Evolutionary conservation across 1,140 invertebrate species (phyloP), one percentile per base, ranked within the genome.

Genomic region (Drosophila jambulina): DNA sequence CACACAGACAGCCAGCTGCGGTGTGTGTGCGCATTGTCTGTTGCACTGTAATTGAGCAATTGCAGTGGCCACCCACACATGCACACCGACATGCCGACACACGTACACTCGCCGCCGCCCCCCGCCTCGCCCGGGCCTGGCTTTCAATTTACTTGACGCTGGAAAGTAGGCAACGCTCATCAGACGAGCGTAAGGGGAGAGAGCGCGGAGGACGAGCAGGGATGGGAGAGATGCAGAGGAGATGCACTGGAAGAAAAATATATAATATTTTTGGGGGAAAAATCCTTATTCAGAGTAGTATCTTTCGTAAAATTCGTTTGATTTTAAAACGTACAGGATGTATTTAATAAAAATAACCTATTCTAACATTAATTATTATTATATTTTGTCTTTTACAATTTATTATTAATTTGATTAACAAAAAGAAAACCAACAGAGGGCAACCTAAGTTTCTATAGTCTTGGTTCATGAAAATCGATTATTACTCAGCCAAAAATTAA

Each of bases 11-110:
- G 32, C 15, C 4, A 36, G 34, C 23, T 51, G 61, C 54, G 42
- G 36, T 56, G 53, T 68, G 43, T 78, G 76, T 79, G 75, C 78
- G 76, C 60, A 68, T 68, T 80, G 81, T 60, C 63, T 64, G 80
- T 80, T 84, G 78, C 76, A 68, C 84, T 87, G 84, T 90, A 87
- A 87, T 87, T 87, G 84, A 87, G 85, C 84, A 87, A 90, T 88
- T 90, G 84, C 79, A 77, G 62, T 64, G 57, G 68, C 75, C 76
- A 63, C 72, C 78, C 62, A 77, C 43, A 27, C 49, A n/a, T 25
- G 29, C 53, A 54, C 63, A n/a, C 34, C 43, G 25, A 58, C n/a
- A 46, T 23, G 61, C 67, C 21, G 10, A n/a, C 32, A 56, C 38
- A 64, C 13, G 13, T n/a, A 29, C 27, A 60, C 45, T 2, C n/a